These are phyloP conservation scores for Labeo catla DNA, from an alignment of 2,113 vertebrate genomes.

Conservation along the genomic window DNA sequence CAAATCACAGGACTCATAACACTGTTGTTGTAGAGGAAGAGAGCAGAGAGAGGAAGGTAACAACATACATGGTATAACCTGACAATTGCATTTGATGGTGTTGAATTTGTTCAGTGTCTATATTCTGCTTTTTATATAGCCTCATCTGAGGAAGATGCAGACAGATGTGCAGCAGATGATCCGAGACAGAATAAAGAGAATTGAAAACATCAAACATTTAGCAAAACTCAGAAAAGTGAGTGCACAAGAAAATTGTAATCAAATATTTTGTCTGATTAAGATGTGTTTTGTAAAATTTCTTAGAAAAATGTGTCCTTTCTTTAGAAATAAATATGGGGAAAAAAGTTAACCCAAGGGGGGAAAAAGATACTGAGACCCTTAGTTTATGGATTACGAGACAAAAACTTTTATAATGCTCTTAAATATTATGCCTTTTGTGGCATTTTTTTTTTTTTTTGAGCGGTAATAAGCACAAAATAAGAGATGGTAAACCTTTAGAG, in stretches of 20 bases:
- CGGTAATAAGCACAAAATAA: slow-evolving; percentile 16
- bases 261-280: too few species aligned
- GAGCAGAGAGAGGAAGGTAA: background rate
- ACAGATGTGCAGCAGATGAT: background rate
- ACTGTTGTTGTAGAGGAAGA: background rate
- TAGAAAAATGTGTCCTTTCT: too few species aligned
- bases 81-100: background rate
- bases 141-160: background rate
- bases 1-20: slow-evolving; percentile 8
- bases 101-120: background rate
- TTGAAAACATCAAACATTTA: background rate
- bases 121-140: background rate
- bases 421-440: slow-evolving; percentile 49
- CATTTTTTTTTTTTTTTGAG: background rate
- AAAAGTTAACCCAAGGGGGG: too few species aligned
- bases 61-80: background rate
- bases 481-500: background rate
- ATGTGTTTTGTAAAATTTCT: too few species aligned
- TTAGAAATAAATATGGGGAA: too few species aligned
- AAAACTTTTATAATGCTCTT: slow-evolving; percentile 52
- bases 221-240: background rate
- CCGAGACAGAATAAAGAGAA: background rate
- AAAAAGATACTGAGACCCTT: slow-evolving; percentile 43
- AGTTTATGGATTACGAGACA: slow-evolving; percentile 57
- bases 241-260: too few species aligned